Percentiles rank a stretch among this genome's conserved stretches.
Evolutionary conservation across 2,888 invertebrate species (phyloP).

Genomic region (Lordiphosa andalusiaca): DNA sequence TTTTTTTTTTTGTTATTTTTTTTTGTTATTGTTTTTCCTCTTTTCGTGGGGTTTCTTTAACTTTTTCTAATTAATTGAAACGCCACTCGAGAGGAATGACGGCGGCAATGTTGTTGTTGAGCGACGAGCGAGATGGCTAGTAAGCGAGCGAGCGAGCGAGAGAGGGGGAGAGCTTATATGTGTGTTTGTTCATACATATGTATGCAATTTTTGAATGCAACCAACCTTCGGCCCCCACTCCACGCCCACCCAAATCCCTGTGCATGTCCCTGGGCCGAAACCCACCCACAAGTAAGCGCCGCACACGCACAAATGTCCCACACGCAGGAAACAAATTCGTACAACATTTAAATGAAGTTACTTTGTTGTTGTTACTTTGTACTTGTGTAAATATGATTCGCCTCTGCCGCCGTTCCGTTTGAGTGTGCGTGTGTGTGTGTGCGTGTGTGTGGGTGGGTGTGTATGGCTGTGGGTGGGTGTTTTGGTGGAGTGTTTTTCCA

Average conservation of each 20-base stretch:
- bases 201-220: constrained; percentile 1
- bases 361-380: constrained; percentile 51
- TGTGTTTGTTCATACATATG: constrained; percentile 20
- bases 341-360: constrained; percentile 75
- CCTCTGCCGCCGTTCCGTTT: too few species aligned
- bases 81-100: constrained; percentile 70
- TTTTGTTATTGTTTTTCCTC: constrained; percentile 27
- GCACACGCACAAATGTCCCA: constrained; percentile 21
- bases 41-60: constrained; percentile 62
- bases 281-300: neutral
- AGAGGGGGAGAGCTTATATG: constrained; percentile 6
- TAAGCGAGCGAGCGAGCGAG: neutral
- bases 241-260: constrained; percentile 16
- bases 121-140: neutral
- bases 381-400: too few species aligned
- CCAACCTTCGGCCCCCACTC: neutral
- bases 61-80: constrained; percentile 77
- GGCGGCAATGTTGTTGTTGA: constrained; percentile 43
- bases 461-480: too few species aligned
- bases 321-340: constrained; percentile 70
- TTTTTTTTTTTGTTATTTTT: constrained; percentile 50
- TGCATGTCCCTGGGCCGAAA: too few species aligned
- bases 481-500: neutral
- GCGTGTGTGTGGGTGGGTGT: too few species aligned
- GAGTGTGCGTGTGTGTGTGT: too few species aligned